Conservation (phyloP, 2,888 invertebrate species). For the Luperina testacea region DNA sequence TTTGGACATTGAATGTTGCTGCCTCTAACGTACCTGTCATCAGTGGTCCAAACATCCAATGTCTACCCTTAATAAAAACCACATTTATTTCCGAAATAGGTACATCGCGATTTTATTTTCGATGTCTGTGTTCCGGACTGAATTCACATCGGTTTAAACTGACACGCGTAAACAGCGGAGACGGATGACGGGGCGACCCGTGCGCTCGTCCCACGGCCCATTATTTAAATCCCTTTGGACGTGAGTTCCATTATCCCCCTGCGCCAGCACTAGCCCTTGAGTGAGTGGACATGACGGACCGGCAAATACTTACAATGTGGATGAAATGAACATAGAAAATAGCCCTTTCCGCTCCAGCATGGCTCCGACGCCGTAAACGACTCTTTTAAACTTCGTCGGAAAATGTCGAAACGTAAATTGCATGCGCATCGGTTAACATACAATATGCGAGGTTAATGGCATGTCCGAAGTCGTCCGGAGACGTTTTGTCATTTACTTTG, state of each 20-base stretch:
- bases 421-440: conserved; percentile 63
- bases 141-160: conserved; percentile 73
- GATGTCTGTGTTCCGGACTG: conserved; percentile 48
- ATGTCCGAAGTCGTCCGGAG: conserved; percentile 25
- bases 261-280: conserved; percentile 70
- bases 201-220: conserved; percentile 74
- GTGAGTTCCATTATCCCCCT: conserved; percentile 81
- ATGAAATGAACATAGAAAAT: conserved; percentile 76
- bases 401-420: conserved; percentile 57
- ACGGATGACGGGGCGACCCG: conserved; percentile 70
- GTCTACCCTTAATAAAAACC: conserved; percentile 1
- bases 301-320: conserved; percentile 71
- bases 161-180: conserved; percentile 73
- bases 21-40: not conserved
- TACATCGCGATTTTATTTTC: conserved; percentile 36
- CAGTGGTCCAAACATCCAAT: not conserved
- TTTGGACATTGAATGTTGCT: not conserved
- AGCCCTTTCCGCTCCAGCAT: conserved; percentile 56
- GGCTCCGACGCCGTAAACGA: conserved; percentile 49
- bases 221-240: conserved; percentile 87
- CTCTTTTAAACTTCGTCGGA: conserved; percentile 43
- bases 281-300: conserved; percentile 78
- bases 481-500: conserved; percentile 76
- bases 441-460: conserved; percentile 62
- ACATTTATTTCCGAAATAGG: conserved; percentile 16